These are phyloP conservation scores for Imbricaverruca yamaguchii DNA, from an alignment of 2,888 invertebrate species.

Conservation along the genomic window DNA sequence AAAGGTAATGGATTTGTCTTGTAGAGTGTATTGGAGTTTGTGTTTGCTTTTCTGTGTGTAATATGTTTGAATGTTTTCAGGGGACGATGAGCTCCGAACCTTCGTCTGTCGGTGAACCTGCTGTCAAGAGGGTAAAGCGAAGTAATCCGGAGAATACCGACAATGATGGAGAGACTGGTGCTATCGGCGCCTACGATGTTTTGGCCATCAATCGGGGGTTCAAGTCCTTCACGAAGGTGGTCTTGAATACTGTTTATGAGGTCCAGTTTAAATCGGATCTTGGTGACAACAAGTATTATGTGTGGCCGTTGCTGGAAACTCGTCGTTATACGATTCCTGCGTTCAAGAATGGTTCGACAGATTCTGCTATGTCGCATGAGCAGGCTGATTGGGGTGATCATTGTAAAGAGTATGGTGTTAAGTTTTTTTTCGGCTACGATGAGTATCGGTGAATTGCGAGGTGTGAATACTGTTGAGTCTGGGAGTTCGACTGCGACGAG, in stretches of 20 bases:
- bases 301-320: not conserved
- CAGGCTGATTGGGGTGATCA: not conserved
- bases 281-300: not conserved
- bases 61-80: too few relatives aligned
- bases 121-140: too few relatives aligned
- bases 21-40: too few relatives aligned
- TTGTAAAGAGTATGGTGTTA: not conserved
- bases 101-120: not conserved
- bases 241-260: not conserved
- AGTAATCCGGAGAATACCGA: too few relatives aligned
- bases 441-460: not conserved
- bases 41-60: too few relatives aligned
- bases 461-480: not conserved
- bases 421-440: not conserved
- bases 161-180: not conserved
- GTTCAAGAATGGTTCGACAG: too few relatives aligned
- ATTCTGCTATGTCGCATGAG: not conserved
- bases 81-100: too few relatives aligned
- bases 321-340: too few relatives aligned
- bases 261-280: not conserved
- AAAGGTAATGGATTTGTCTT: too few relatives aligned
- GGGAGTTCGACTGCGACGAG: not conserved
- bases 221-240: not conserved
- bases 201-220: not conserved
- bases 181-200: not conserved